These are phyloP conservation scores for Trissonchulus latispiculum DNA, from an alignment of 2,888 invertebrate genomes.

Conservation along the genomic window DNA sequence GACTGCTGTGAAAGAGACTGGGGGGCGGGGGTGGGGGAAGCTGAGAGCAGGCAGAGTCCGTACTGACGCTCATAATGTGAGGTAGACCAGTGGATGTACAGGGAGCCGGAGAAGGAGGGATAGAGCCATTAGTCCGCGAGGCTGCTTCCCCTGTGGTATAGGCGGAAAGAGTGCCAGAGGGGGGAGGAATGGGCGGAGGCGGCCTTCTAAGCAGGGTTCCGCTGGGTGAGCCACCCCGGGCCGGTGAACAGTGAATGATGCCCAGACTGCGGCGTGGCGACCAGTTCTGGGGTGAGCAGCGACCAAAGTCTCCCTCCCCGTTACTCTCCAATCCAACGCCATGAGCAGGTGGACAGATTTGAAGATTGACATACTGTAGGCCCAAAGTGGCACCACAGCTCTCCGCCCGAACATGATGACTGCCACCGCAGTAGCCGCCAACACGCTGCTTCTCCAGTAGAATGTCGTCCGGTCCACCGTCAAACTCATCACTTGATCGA, in stretches of 20 bases:
- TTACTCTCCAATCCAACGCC: neutral
- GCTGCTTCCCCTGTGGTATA: neutral
- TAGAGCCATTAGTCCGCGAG: neutral
- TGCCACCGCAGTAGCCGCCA: no score
- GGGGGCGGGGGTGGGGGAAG: slow-evolving; percentile 24
- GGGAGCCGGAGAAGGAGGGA: no score
- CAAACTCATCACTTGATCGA: slow-evolving; percentile 21
- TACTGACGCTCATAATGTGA: slow-evolving; percentile 3
- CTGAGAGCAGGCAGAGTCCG: slow-evolving; percentile 13
- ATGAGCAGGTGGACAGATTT: no score
- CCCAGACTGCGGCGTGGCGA: neutral
- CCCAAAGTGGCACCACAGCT: no score
- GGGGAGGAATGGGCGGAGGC: neutral
- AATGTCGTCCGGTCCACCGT: neutral
- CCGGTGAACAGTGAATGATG: neutral
- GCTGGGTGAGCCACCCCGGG: no score
- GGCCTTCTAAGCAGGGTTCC: neutral
- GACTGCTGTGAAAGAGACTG: no score
- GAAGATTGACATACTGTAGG: no score
- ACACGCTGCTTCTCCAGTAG: no score
- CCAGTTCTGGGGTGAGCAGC: neutral
- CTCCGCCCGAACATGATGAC: no score
- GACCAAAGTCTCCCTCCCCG: neutral
- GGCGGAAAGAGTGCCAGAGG: no score
- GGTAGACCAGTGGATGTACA: neutral